A percentile compares a stretch with the other conserved stretches of the same genome.
phyloP scores from a whole-genome alignment of 2,113 vertebrate species.

The Ceyx melanurus region DNA sequence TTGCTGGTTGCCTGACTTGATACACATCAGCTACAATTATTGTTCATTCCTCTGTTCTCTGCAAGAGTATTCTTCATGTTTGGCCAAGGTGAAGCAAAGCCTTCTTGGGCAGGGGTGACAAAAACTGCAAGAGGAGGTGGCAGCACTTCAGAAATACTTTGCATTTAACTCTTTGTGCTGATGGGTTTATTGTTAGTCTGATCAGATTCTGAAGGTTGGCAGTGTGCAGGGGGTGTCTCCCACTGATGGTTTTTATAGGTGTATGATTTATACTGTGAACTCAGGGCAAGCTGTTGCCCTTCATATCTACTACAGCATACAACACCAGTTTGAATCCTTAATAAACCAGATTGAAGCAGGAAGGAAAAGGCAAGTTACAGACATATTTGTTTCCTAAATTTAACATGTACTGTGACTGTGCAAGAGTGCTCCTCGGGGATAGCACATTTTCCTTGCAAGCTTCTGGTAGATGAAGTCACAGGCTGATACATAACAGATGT shows the following conservation, averaged over 20 bases:
- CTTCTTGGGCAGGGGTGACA: neutral
- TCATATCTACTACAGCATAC: fast-evolving
- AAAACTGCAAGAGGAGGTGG: neutral
- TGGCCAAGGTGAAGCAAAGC: neutral
- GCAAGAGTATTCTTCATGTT: neutral
- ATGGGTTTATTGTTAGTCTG: neutral
- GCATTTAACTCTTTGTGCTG: neutral
- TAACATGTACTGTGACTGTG: neutral
- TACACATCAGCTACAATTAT: neutral
- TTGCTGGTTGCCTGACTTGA: neutral
- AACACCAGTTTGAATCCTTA: neutral
- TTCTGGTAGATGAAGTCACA: neutral
- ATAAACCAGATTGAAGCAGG: neutral
- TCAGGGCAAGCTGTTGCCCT: neutral
- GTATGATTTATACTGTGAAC: neutral
- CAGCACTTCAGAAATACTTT: neutral
- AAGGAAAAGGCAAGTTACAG: neutral
- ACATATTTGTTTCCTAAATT: neutral
- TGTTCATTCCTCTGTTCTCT: neutral
- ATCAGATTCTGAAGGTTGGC: neutral
- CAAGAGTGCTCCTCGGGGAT: neutral
- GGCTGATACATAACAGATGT: neutral
- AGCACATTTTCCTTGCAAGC: neutral
- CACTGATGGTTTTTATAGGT: neutral
- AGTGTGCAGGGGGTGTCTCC: fast-evolving